Conservation (phyloP, 2,888 invertebrate species). For the Macrophya alboannulata region DNA sequence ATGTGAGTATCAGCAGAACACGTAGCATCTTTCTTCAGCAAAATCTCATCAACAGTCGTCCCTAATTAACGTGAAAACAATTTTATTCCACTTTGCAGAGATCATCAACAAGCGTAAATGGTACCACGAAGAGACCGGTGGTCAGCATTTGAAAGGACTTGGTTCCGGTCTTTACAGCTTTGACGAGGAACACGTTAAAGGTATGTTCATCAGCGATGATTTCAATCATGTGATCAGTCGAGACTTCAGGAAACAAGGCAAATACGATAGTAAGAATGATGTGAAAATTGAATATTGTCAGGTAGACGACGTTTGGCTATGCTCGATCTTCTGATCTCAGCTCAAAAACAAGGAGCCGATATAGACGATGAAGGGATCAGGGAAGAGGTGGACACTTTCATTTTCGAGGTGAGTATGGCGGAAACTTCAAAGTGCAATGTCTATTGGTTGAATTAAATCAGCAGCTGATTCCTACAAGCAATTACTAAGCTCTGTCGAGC, state of each 20-base stretch:
- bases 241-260: not conserved
- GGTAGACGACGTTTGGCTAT: conserved; percentile 68
- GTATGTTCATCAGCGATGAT: not conserved
- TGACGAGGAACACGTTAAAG: conserved; percentile 17
- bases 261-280: conserved; percentile 4
- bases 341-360: conserved; percentile 62
- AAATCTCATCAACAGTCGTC: not conserved
- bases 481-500: not conserved
- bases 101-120: conserved; percentile 67
- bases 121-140: conserved; percentile 67
- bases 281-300: not conserved
- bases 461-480: not conserved
- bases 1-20: conserved; percentile 72
- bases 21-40: not conserved
- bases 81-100: not conserved
- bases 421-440: not conserved
- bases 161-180: not conserved
- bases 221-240: not conserved
- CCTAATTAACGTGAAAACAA: conserved; percentile 62
- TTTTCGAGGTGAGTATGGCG: conserved; percentile 66
- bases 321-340: conserved; percentile 73
- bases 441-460: not conserved
- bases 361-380: conserved; percentile 72
- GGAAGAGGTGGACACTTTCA: conserved; percentile 76
- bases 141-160: conserved; percentile 61